Base-by-base conservation (phyloP, 1,140 invertebrate species). In the Meteorus sp. region DNA sequence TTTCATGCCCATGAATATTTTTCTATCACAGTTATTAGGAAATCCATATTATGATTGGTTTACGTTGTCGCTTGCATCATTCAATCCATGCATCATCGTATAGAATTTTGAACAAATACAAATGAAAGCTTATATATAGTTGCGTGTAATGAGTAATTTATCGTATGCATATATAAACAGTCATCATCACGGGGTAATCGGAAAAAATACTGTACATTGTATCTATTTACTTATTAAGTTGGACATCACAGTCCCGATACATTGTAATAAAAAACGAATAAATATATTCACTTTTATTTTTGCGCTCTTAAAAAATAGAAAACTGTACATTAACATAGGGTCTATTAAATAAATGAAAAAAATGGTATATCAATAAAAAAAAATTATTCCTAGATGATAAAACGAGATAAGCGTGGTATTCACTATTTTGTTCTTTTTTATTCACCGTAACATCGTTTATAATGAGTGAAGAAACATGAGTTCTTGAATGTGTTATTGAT, bases 271-370 rank as follows among this genome's bases (percentile, higher is more conserved):
- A n/a, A 56, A 47, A 44, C 33, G 44, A 57, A 54, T 6, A 25
- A 37, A 57, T 57, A 57, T 66, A 74, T 70, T 63, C 69, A 69
- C 58, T 75, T 73, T 75, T 74, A 74, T 74, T 76, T 75, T 72
- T 72, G 65, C 68, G 66, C 70, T 74, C 68, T 70, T 67, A 68
- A 43, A 44, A 19, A 44, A 35, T 29, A 65, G 65, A 57, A 69
- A 74, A 74, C 69, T 76, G 74, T 76, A 76, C 73, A 75, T 74
- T 75, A 76, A 75, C 62, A 66, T 76, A 75, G 72, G 63, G 35
- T 64, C 66, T 69, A 59, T 56, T 55, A 68, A 69, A 70, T 72
- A 71, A 68, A 68, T 58, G 59, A 47, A 56, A 70, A 65, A 48
- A 48, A n/a, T n/a, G 17, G 7, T 71, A 71, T 72, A 72, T 71